Base-by-base conservation (phyloP, 2,113 vertebrate species). In the Haplotaxodon microlepis region DNA sequence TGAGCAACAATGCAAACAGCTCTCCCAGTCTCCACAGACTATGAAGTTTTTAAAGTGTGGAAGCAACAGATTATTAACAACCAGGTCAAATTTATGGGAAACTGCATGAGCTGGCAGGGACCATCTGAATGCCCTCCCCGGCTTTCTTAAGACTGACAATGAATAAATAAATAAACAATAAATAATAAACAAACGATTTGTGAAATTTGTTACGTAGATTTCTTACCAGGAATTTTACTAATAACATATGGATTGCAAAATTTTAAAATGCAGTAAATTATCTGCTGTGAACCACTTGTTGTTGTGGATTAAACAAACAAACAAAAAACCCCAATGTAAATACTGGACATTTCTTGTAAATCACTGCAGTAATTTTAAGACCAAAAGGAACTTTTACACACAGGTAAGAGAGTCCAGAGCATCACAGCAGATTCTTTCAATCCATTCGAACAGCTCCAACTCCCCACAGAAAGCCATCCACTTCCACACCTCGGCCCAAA, bases 131-230 rank as follows among this genome's bases (percentile, higher is more conserved):
- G 19, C 19, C 51, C 51, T 53, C 5, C 19, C 51, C 2, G 9
- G 3, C 51, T 53, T 53, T 53, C 51, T 53, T 21, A 53, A 53
- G 50, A 53, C 19, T 53, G 50, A n/a, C 19, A 53, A 1, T 53
- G 51, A 53, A 21, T 21, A 21, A 53, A 21, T 53, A 0, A 53
- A 6, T 53, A 53, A 21, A 53, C 3, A 53, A 53, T 21, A 53
- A 53, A 53, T 53, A 53, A 53, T 53, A 53, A 53, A 53, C 47
- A 50, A 1, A 50, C 1, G 0, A 53, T 53, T 53, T 53, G 51
- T 53, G 19, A 53, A 1, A 53, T n/a, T 0, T 53, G 19, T n/a
- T 21, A 53, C 2, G 19, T 53, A 53, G 5, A 11, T 54, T 11
- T 54, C n/a, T 54, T 1, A 54, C 51, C 51, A 4, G 51, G n/a